A percentile compares a stretch with the other conserved stretches of the same genome.
Conservation (phyloP, 2,113 vertebrate genomes). For the Myanophis thanlyinensis region DNA sequence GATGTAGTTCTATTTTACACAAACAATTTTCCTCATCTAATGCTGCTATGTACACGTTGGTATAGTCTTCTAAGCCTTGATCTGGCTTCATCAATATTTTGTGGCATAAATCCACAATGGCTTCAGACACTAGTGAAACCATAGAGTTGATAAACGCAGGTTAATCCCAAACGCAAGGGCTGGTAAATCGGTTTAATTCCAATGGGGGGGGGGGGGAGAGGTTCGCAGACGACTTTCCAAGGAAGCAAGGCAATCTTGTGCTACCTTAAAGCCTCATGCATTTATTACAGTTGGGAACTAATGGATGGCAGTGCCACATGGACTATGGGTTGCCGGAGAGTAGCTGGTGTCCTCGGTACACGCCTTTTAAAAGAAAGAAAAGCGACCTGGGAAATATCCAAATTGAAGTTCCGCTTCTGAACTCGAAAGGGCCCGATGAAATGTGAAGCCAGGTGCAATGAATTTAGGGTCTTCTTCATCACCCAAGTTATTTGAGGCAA, state of each 20-base stretch:
- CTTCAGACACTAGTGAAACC: neutral
- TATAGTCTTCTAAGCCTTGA: neutral
- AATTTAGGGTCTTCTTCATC: neutral
- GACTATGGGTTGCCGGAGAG: neutral
- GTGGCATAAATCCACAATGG: neutral
- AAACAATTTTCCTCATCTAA: neutral
- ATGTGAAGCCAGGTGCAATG: neutral
- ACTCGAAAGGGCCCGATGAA: neutral
- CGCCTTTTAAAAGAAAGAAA: neutral
- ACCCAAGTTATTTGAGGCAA: neutral
- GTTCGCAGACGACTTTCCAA: neutral
- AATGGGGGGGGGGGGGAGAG: neutral
- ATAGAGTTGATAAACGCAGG: neutral
- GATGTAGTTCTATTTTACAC: neutral
- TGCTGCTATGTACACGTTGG: neutral
- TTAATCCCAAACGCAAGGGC: neutral
- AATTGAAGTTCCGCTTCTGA: neutral
- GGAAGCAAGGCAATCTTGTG: neutral
- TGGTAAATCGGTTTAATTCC: neutral
- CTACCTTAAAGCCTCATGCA: neutral
- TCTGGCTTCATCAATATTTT: neutral
- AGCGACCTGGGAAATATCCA: neutral
- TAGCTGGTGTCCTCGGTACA: neutral
- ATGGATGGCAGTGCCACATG: neutral
- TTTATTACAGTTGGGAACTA: neutral